These are phyloP conservation scores for Penaeus vannamei DNA, from an alignment of 1,140 invertebrate genomes.

Conservation along the genomic window DNA sequence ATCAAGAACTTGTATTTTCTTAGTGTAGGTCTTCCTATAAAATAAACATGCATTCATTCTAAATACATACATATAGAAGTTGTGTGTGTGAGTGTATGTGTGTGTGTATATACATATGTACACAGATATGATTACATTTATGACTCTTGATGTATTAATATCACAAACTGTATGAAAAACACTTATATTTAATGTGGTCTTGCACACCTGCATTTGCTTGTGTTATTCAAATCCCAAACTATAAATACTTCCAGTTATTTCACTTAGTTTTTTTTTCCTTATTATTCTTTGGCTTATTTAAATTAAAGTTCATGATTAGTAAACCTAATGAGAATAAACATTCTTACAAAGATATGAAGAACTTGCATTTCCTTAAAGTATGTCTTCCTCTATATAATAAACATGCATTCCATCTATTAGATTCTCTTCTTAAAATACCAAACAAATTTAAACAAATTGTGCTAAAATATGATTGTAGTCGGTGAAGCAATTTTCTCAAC, in stretches of 20 bases:
- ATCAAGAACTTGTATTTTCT: background rate
- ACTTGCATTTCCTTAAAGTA: background rate
- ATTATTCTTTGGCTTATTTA: slow-evolving; percentile 32
- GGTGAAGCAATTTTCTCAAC: background rate
- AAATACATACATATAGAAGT: too few relatives aligned
- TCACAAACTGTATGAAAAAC: too few relatives aligned
- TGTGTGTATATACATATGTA: too few relatives aligned
- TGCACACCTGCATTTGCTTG: too few relatives aligned
- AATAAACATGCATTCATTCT: background rate
- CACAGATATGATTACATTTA: too few relatives aligned
- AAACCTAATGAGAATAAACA: slow-evolving; percentile 51
- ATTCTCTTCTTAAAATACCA: background rate
- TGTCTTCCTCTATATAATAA: background rate
- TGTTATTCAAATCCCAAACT: background rate
- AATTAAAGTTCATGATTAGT: slow-evolving; percentile 3
- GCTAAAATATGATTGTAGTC: too few relatives aligned
- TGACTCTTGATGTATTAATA: too few relatives aligned
- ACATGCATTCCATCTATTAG: background rate
- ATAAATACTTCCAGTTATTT: background rate
- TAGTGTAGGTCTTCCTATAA: slow-evolving; percentile 5
- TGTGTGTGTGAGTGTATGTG: too few relatives aligned
- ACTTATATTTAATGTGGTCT: too few relatives aligned
- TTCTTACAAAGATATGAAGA: slow-evolving; percentile 6
- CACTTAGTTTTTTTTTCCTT: background rate
- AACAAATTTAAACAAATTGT: too few relatives aligned